Percentiles rank a stretch among this genome's conserved stretches.
Conservation (phyloP, 2,113 vertebrate species). For the Grammomys surdaster region DNA sequence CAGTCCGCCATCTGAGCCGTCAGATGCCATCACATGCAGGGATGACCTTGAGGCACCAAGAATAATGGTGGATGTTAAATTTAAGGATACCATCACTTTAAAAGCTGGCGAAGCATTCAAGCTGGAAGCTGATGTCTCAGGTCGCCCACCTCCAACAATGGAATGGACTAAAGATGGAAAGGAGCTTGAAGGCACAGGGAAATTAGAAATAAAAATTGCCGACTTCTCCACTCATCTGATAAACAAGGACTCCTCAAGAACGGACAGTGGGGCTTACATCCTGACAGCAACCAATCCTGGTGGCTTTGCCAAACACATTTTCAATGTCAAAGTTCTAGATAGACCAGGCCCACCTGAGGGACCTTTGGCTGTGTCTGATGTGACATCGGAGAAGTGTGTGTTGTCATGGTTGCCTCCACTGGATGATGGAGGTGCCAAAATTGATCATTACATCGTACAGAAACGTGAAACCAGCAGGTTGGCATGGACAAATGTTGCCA, state of each 20-base stretch:
- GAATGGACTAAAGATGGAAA: slow-evolving; percentile 97
- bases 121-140: slow-evolving; percentile 96
- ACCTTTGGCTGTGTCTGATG: slow-evolving; percentile 92
- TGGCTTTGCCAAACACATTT: slow-evolving; percentile 97
- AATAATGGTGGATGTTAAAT: slow-evolving; percentile 97
- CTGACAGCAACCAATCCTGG: slow-evolving; percentile 97
- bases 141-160: slow-evolving; percentile 95
- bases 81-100: slow-evolving; percentile 93
- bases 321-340: slow-evolving; percentile 98
- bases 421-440: slow-evolving; percentile 96
- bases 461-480: slow-evolving; percentile 99
- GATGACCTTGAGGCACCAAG: slow-evolving; percentile 96
- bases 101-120: slow-evolving; percentile 97
- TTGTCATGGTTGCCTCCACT: slow-evolving; percentile 94
- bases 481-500: slow-evolving; percentile 95
- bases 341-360: slow-evolving; percentile 96
- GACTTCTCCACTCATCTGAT: slow-evolving; percentile 93
- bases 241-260: slow-evolving; percentile 96
- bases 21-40: slow-evolving; percentile 95
- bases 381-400: slow-evolving; percentile 96
- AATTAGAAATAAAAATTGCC: slow-evolving; percentile 93
- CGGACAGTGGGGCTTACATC: slow-evolving; percentile 94
- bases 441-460: slow-evolving; percentile 96
- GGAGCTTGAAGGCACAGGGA: slow-evolving; percentile 94
- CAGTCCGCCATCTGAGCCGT: slow-evolving; percentile 95